phyloP scores from a whole-genome alignment of 2,113 vertebrate genomes.

The Nothobranchius furzeri region DNA sequence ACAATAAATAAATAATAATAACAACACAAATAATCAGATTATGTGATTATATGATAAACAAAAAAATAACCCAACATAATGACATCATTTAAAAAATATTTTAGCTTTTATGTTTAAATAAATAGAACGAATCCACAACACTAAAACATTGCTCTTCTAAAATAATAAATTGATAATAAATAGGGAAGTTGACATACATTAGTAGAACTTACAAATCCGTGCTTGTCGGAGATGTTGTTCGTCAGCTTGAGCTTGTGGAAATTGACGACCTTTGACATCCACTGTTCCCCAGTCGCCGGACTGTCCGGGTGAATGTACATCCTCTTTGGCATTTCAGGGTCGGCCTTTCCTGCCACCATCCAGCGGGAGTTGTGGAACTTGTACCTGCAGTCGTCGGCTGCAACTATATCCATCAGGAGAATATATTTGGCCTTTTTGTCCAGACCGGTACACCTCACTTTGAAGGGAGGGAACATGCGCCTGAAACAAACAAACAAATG shows the following conservation, averaged over 20 bases:
- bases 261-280: constrained; percentile 99
- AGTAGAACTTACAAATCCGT: constrained; percentile 96
- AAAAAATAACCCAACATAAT: no score
- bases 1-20: no score
- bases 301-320: constrained; percentile 99
- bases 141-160: background rate
- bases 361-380: constrained; percentile 99
- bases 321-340: constrained; percentile 99
- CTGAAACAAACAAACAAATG: constrained; percentile 67
- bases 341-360: constrained; percentile 99
- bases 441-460: constrained; percentile 97
- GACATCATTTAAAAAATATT: no score
- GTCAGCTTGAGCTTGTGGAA: constrained; percentile 99
- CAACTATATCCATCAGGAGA: constrained; percentile 98
- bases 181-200: constrained; percentile 74
- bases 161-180: constrained; percentile 49
- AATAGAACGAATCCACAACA: no score
- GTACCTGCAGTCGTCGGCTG: constrained; percentile 98
- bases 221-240: constrained; percentile 99
- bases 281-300: constrained; percentile 97
- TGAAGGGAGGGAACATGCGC: constrained; percentile 99
- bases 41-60: no score
- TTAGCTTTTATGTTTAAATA: no score
- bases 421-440: constrained; percentile 99
- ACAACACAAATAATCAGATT: no score